These are phyloP conservation scores for Philhelius pedissequus DNA, from an alignment of 2,888 invertebrate genomes.

Conservation along the genomic window DNA sequence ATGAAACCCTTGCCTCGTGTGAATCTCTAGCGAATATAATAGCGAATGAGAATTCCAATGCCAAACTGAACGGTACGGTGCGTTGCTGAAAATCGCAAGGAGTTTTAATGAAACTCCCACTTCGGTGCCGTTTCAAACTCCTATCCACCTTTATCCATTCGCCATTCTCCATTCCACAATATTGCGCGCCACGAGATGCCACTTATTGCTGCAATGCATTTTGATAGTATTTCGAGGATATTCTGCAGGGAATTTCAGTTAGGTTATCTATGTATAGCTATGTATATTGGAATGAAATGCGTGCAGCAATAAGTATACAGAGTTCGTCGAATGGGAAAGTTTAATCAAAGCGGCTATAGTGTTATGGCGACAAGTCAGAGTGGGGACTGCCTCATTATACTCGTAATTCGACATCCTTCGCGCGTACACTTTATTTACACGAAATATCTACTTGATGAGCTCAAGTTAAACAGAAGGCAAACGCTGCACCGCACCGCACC, in stretches of 20 bases:
- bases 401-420: neutral
- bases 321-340: slow-evolving; percentile 18
- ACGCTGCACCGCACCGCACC: no score
- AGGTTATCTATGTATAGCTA: no score
- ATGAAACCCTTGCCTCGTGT: neutral
- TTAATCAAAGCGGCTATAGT: slow-evolving; percentile 39
- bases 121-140: neutral
- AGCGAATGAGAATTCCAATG: neutral
- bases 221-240: slow-evolving; percentile 13
- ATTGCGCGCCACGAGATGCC: neutral
- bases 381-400: neutral
- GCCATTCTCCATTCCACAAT: neutral
- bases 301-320: neutral
- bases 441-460: neutral
- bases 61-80: neutral
- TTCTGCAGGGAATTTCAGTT: neutral
- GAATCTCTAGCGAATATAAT: slow-evolving; percentile 1
- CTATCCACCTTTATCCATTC: neutral
- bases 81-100: slow-evolving; percentile 30
- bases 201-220: slow-evolving; percentile 10
- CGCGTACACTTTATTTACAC: neutral
- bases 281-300: slow-evolving; percentile 31
- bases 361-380: neutral
- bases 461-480: neutral
- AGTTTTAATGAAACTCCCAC: slow-evolving; percentile 49